Conservation (phyloP, 1,140 invertebrate species). For the Heliconius hewitsoni region DNA sequence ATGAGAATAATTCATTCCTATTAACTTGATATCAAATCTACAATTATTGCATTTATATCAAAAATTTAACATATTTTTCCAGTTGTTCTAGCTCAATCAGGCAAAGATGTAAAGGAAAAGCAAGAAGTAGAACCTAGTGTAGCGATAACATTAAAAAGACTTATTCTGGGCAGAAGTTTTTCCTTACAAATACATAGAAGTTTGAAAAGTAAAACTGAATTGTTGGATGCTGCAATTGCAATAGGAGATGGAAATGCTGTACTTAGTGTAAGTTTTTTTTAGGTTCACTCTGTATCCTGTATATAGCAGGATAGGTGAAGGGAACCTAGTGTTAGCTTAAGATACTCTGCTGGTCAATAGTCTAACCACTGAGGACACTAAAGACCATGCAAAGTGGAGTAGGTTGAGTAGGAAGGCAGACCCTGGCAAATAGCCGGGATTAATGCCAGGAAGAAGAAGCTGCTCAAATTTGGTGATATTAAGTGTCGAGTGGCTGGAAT, state of each 20-base stretch:
- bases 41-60: no score
- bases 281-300: neutral
- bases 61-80: neutral
- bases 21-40: no score
- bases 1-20: no score
- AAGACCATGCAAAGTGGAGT: no score
- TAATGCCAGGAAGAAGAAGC: no score
- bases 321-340: neutral
- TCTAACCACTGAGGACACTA: no score
- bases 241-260: slow-evolving; percentile 83
- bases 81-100: slow-evolving; percentile 71
- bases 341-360: no score
- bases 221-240: slow-evolving; percentile 81
- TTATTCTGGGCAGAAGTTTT: slow-evolving; percentile 77
- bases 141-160: slow-evolving; percentile 74
- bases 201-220: slow-evolving; percentile 81
- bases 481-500: no score
- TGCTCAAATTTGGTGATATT: no score
- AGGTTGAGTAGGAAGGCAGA: no score
- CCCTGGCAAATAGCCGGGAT: no score
- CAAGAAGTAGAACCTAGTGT: slow-evolving; percentile 55
- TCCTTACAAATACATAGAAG: slow-evolving; percentile 81
- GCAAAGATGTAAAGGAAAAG: slow-evolving; percentile 55
- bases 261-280: slow-evolving; percentile 70
- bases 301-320: neutral